Evolutionary conservation across 2,797 vertebrate genomes (phyloP).

Genomic region (Schizothorax lantsangensis): DNA sequence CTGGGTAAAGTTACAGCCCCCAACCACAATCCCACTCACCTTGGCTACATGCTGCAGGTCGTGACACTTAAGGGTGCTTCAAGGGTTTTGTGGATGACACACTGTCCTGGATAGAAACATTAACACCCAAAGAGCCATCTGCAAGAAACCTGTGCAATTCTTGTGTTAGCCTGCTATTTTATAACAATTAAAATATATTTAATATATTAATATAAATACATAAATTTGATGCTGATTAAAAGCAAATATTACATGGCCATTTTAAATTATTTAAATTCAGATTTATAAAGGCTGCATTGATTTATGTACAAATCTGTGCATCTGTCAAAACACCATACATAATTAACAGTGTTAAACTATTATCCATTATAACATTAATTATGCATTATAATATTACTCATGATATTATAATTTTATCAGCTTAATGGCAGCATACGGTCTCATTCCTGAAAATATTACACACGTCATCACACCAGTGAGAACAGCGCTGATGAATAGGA

Average conservation of each 20-base stretch:
- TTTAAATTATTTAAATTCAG: background rate
- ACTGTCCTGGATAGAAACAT: background rate
- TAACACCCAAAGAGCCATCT: background rate
- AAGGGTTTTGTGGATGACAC: background rate
- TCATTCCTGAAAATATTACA: background rate
- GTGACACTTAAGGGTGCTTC: constrained; percentile 17
- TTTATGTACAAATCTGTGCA: background rate
- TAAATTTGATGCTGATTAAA: background rate
- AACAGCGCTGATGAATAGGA: constrained; percentile 1
- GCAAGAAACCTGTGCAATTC: background rate
- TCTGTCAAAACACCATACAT: constrained; percentile 8
- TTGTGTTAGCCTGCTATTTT: background rate
- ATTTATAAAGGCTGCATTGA: background rate
- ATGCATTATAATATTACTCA: background rate
- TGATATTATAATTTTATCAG: background rate
- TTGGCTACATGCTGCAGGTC: constrained; percentile 39
- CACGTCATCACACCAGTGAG: background rate
- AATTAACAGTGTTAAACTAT: constrained; percentile 12
- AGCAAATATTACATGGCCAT: background rate
- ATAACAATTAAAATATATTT: background rate
- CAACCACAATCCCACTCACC: constrained; percentile 73
- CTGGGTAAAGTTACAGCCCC: constrained; percentile 70
- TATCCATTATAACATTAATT: background rate
- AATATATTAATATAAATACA: background rate
- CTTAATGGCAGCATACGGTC: background rate